These are phyloP conservation scores for Anastatus disparis DNA, from an alignment of 1,140 invertebrate genomes.

Conservation along the genomic window DNA sequence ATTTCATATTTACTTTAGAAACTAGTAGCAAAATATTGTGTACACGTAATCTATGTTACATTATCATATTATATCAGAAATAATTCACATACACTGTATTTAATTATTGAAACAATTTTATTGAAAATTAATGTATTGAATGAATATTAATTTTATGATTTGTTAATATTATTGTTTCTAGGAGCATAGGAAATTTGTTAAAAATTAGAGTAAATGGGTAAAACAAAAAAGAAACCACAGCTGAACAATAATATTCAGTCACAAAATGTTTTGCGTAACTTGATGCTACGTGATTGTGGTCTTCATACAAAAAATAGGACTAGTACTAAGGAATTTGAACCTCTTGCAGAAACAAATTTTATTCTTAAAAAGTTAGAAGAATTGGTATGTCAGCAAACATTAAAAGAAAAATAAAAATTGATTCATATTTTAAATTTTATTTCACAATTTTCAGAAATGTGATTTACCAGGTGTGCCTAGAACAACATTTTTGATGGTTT, in stretches of 20 bases:
- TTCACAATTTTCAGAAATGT: conserved; percentile 71
- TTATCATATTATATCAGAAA: too few relatives aligned
- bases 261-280: conserved; percentile 57
- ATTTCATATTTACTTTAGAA: too few relatives aligned
- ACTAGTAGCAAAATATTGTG: too few relatives aligned
- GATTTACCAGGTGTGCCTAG: conserved; percentile 78
- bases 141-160: not conserved
- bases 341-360: conserved; percentile 68
- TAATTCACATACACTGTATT: too few relatives aligned
- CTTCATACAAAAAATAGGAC: conserved; percentile 51
- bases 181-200: not conserved
- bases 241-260: conserved; percentile 46
- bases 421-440: conserved; percentile 21
- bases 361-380: conserved; percentile 66
- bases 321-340: conserved; percentile 60
- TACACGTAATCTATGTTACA: too few relatives aligned
- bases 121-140: too few relatives aligned
- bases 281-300: conserved; percentile 60
- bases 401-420: conserved; percentile 3
- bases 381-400: conserved; percentile 63
- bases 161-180: not conserved
- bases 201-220: conserved; percentile 52
- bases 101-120: too few relatives aligned
- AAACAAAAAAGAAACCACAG: conserved; percentile 50
- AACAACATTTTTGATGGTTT: conserved; percentile 86